Conservation (phyloP, 2,888 invertebrate genomes). For the Neoascia interrupta region DNA sequence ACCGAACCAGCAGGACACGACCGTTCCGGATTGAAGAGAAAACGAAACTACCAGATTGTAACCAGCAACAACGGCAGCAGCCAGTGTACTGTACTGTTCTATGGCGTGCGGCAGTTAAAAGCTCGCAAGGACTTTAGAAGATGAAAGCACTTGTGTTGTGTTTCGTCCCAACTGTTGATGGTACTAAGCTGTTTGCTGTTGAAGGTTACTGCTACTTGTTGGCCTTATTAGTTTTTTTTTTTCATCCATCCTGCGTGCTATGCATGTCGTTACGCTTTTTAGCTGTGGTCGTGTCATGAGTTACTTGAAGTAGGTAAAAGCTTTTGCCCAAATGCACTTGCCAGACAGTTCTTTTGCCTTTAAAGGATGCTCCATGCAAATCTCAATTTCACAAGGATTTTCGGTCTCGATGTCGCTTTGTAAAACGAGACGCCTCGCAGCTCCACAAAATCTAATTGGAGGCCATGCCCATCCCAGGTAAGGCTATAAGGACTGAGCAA, state of each 20-base stretch:
- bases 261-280: conserved; percentile 24
- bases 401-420: conserved; percentile 22
- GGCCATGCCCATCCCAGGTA: conserved; percentile 28
- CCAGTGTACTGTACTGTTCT: conserved; percentile 2
- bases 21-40: conserved; percentile 37
- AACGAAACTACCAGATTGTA: conserved; percentile 50
- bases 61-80: conserved; percentile 17
- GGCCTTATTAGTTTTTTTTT: conserved; percentile 19
- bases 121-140: conserved; percentile 65
- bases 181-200: conserved; percentile 38
- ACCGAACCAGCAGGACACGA: conserved; percentile 21
- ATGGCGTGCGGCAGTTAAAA: conserved; percentile 36
- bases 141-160: conserved; percentile 58
- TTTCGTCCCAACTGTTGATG: conserved; percentile 64
- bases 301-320: conserved; percentile 16
- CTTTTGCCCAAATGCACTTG: conserved; percentile 49
- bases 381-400: conserved; percentile 22
- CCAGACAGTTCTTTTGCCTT: conserved; percentile 22
- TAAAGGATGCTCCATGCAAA: conserved; percentile 5
- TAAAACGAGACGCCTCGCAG: conserved; percentile 25
- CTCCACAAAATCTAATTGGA: conserved; percentile 41
- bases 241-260: background rate
- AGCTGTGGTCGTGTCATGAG: background rate
- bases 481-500: conserved; percentile 4
- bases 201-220: conserved; percentile 68